A percentile compares a stretch with the other conserved stretches of the same genome.
phyloP scores from a whole-genome alignment of 2,888 invertebrate genomes.

The Nasonovia ribisnigri region DNA sequence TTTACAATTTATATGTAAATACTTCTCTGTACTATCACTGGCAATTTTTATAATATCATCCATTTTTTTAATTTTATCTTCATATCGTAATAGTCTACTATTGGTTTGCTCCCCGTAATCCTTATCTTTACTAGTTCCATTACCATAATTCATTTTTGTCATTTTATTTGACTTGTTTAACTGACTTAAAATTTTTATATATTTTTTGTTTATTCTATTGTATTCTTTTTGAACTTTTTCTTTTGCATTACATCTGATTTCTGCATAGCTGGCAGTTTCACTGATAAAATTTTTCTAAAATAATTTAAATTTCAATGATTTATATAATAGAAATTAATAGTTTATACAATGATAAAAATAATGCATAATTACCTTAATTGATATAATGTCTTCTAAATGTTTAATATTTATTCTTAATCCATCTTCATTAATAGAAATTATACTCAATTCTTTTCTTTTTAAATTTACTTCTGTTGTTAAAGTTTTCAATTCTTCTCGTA shows the following conservation, averaged over 20 bases:
- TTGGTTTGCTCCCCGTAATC: conserved; percentile 9
- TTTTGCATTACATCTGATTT: conserved; percentile 42
- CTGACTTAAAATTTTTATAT: conserved; percentile 13
- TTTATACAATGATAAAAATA: not conserved
- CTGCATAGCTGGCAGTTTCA: not conserved
- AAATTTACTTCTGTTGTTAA: conserved; percentile 36
- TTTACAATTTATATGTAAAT: not conserved
- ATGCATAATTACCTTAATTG: conserved; percentile 36
- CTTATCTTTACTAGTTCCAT: not conserved
- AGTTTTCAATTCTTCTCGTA: conserved; percentile 46
- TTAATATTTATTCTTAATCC: conserved; percentile 53
- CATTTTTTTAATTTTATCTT: conserved; percentile 43
- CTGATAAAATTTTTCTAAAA: conserved; percentile 40
- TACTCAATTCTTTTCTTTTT: conserved; percentile 48
- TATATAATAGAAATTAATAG: not conserved
- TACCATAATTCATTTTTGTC: conserved; percentile 17
- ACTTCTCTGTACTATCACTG: conserved; percentile 45
- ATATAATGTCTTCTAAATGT: conserved; percentile 56
- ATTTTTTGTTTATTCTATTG: conserved; percentile 47
- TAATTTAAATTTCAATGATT: not conserved
- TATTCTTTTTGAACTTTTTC: conserved; percentile 48
- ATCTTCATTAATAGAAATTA: conserved; percentile 43
- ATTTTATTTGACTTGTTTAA: conserved; percentile 1
- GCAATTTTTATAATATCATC: conserved; percentile 42
- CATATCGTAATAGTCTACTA: not conserved